Base-by-base conservation (phyloP, 2,888 invertebrate genomes). In the Dynastes hyllus region DNA sequence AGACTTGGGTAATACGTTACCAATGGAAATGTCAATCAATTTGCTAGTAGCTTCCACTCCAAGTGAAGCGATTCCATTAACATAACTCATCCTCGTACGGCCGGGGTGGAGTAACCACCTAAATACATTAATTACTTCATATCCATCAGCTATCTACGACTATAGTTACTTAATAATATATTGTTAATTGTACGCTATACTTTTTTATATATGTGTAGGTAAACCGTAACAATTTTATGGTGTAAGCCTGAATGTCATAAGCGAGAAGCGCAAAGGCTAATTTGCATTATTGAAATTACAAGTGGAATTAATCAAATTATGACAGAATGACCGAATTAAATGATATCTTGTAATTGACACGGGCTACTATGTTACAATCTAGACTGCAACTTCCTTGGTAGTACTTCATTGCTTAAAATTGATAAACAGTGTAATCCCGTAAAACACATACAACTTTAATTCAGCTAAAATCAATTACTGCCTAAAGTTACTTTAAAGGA, bases 21-120 rank as follows among this genome's bases (percentile, higher is more conserved):
- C 16, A 40, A 69, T 51, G 29, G 69, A 69, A 50, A 58, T 73
- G 55, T 73, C 73, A 73, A 73, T 73, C 71, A 71, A 71, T 71
- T 55, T 55, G 9, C 13, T 22, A 8, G 55, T 22, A 55, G 70
- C 29, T 70, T 73, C 29, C 29, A 58, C 29, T 9, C 13, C 8
- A 55, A 37, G 8, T 58, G 11, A 16, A 27, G 32, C 53, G 27
- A 37, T 37, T 32, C 55, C 55, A 58, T 11, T 27, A 37, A 11
- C 51, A 11, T n/a, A 32, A 53, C 29, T 9, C 29, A 37, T 71
- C 6, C n/a, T 37, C 13, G 22, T 22, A 16, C 22, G 58, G 16
- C 9, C 16, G 58, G 29, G n/a, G 45, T 73, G 27, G 58, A 9
- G 55, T 13, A 58, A 58, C 22, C 37, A 58, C 13, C 58, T 37